These are phyloP conservation scores for Drosophila tristis DNA, from an alignment of 1,140 invertebrate genomes.

Conservation along the genomic window DNA sequence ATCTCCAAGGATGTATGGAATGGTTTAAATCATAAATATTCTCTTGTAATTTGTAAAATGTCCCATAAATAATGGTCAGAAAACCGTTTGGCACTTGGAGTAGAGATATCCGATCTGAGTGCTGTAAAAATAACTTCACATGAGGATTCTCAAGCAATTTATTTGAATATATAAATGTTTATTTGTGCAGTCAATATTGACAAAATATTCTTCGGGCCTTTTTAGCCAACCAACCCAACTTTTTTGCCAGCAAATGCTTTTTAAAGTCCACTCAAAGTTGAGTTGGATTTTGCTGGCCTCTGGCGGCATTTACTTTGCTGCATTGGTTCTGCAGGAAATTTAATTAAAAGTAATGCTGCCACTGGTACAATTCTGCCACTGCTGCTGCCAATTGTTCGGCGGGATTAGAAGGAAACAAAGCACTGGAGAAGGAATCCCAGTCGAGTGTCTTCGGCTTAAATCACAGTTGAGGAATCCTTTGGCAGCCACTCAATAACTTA, in stretches of 20 bases:
- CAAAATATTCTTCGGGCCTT: too few species aligned
- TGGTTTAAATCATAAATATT: too few species aligned
- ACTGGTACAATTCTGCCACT: slow-evolving; percentile 10
- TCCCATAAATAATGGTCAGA: too few species aligned
- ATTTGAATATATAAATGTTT: too few species aligned
- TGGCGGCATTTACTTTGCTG: slow-evolving; percentile 16
- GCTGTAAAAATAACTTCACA: background rate
- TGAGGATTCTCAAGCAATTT: background rate
- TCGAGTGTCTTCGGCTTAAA: slow-evolving; percentile 11
- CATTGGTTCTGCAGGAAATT: slow-evolving; percentile 49
- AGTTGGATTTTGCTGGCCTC: slow-evolving; percentile 20
- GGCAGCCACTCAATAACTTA: slow-evolving; percentile 50
- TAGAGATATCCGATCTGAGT: too few species aligned
- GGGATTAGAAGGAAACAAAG: slow-evolving; percentile 14
- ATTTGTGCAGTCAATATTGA: background rate
- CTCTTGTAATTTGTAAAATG: too few species aligned
- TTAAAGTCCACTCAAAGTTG: background rate
- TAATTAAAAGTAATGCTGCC: slow-evolving; percentile 53
- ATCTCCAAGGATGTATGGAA: background rate
- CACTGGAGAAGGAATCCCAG: slow-evolving; percentile 5
- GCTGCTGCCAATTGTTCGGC: slow-evolving; percentile 8
- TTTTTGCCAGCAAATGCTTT: background rate
- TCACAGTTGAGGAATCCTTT: slow-evolving; percentile 37
- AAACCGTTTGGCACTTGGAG: too few species aligned
- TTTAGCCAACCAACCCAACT: too few species aligned